Base-by-base conservation (phyloP, 2,888 invertebrate genomes). In the Platerodrilus igneus region DNA sequence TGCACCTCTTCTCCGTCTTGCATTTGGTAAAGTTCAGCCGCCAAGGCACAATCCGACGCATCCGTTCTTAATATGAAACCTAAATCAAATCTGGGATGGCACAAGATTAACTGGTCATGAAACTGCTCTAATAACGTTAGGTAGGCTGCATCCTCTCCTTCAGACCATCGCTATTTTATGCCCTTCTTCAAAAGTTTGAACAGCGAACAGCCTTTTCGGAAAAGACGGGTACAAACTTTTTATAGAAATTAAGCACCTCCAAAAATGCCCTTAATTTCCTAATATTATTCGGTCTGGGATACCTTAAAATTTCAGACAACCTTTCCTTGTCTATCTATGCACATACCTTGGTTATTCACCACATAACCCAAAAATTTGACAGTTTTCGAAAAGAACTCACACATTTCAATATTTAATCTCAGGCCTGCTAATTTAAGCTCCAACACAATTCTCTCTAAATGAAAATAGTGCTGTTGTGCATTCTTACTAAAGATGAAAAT, bases 401-500 rank as follows among this genome's bases (percentile, higher is more conserved):
- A 37, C n/a, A 31, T 37, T n/a, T 26, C 8, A 6, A 28, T 8
- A n/a, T 28, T 35, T 20, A 27, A 6, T 13, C 21, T 33, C 8
- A 33, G 6, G 3, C 33, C 33, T 16, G 28, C 29, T 7, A 9
- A 7, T 3, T 22, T 14, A 19, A 31, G 16, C 7, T 4, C 16
- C 16, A 19, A 5, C 3, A 32, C 14, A 16, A 34, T 23, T 16
- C 11, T 29, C 13, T 10, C 14, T 22, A 40, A 8, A 23, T 40
- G 28, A 8, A 32, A 7, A 1, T 1, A 7, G 29, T 40, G 40
- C 18, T 23, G 3, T 21, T 34, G 9, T 7, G 4, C 5, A 11
- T 22, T 28, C 10, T 34, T 15, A 28, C 34, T 34, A 34, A 14
- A 39, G 4, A 39, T 21, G 5, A 39, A 17, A 6, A 39, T 28